Evolutionary conservation across 2,888 invertebrate genomes (phyloP).

Genomic region (Eilema sororculum): DNA sequence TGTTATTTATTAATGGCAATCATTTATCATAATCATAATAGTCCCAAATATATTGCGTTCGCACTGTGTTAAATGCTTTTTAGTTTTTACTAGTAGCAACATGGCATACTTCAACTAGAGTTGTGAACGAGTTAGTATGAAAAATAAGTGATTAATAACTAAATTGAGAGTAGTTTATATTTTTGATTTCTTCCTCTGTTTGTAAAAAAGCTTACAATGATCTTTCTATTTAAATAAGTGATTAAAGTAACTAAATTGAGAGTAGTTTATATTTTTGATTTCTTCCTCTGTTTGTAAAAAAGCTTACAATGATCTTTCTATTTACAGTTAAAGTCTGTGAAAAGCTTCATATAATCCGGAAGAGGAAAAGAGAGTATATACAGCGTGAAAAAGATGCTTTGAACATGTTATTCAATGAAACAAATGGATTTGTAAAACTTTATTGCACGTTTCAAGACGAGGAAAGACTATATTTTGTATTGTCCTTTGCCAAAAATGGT

Average conservation of each 20-base stretch:
- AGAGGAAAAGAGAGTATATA: slow-evolving; percentile 97
- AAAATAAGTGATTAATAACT: not conserved
- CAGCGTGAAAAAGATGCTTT: slow-evolving; percentile 97
- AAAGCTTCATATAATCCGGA: slow-evolving; percentile 96
- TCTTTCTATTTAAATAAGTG: slow-evolving; percentile 64
- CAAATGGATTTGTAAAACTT: slow-evolving; percentile 96
- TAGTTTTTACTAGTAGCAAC: not conserved
- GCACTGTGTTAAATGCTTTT: not conserved
- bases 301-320: not conserved
- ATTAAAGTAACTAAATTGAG: not conserved
- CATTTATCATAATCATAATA: not conserved
- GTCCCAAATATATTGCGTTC: not conserved
- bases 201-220: not conserved
- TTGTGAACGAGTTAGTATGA: not conserved
- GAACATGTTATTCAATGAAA: slow-evolving; percentile 92
- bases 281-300: not conserved
- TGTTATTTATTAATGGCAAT: not conserved
- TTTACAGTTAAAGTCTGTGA: slow-evolving; percentile 98
- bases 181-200: not conserved
- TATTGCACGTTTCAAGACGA: slow-evolving; percentile 98
- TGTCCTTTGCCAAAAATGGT: slow-evolving; percentile 97
- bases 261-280: not conserved
- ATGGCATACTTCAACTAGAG: not conserved
- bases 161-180: not conserved
- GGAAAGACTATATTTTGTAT: slow-evolving; percentile 96